These are phyloP conservation scores for Siniperca knerii DNA, from an alignment of 2,113 vertebrate species.

Conservation along the genomic window DNA sequence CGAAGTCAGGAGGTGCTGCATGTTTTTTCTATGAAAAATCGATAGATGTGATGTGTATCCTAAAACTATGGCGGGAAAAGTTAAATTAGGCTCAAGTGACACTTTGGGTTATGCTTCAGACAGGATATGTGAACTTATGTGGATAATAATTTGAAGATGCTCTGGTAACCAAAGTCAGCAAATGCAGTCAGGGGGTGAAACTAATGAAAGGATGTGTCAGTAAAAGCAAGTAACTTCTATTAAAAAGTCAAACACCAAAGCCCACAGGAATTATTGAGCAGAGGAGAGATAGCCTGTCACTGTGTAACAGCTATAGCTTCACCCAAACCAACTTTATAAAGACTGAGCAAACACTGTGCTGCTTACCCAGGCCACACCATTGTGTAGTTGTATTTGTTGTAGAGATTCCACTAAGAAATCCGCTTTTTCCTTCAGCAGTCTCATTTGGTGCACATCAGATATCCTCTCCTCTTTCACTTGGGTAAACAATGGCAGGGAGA, in stretches of 20 bases:
- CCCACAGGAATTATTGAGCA: slow-evolving; percentile 38
- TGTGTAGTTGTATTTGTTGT: slow-evolving; percentile 65
- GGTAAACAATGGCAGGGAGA: slow-evolving; percentile 75
- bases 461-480: slow-evolving; percentile 76
- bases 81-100: slow-evolving; percentile 34
- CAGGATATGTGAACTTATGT: slow-evolving; percentile 1
- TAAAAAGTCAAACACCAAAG: slow-evolving; percentile 57
- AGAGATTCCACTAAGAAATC: slow-evolving; percentile 64
- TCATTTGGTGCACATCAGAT: slow-evolving; percentile 80
- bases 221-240: slow-evolving; percentile 46
- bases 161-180: slow-evolving; percentile 2
- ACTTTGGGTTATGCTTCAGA: neutral
- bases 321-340: slow-evolving; percentile 66
- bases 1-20: neutral
- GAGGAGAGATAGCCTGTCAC: slow-evolving; percentile 57
- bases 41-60: slow-evolving; percentile 25
- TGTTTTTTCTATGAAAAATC: slow-evolving; percentile 30
- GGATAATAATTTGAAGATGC: slow-evolving; percentile 28
- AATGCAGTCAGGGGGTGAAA: neutral
- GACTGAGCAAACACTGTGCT: slow-evolving; percentile 67
- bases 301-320: slow-evolving; percentile 57
- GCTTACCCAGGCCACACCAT: slow-evolving; percentile 65
- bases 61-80: slow-evolving; percentile 23
- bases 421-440: slow-evolving; percentile 62
- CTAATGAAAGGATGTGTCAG: slow-evolving; percentile 22